phyloP scores from a whole-genome alignment of 2,797 vertebrate species.

The Myotis vivesi region DNA sequence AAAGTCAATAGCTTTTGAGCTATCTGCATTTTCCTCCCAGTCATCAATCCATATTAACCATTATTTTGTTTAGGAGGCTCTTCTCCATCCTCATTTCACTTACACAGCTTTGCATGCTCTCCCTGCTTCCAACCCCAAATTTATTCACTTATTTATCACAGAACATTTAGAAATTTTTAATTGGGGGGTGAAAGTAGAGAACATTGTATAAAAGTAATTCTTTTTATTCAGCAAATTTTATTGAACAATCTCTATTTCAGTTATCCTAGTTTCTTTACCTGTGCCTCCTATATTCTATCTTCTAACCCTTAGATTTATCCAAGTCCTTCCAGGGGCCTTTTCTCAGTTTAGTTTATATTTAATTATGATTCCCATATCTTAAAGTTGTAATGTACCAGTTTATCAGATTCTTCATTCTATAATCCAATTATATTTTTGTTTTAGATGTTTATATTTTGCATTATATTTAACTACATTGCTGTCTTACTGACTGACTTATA shows the following conservation, averaged over 20 bases:
- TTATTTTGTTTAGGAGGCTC: conserved; percentile 10
- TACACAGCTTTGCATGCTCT: neutral
- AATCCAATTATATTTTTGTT: neutral
- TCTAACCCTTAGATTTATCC: conserved; percentile 37
- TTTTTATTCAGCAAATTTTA: conserved; percentile 20
- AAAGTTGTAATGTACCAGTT: neutral
- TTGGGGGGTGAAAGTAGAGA: neutral
- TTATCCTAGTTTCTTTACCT: conserved; percentile 16
- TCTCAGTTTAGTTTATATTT: conserved; percentile 14
- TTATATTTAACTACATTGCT: conserved; percentile 35
- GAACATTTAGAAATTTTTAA: conserved; percentile 29
- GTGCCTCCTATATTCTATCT: neutral
- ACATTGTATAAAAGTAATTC: neutral
- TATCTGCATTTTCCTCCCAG: neutral
- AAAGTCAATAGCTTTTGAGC: conserved; percentile 16
- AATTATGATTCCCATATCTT: conserved; percentile 7
- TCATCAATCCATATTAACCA: neutral
- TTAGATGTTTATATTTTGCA: neutral
- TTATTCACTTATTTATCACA: neutral
- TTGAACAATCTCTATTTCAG: neutral
- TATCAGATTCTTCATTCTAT: conserved; percentile 39
- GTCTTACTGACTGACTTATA: conserved; percentile 25
- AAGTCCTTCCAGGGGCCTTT: conserved; percentile 24
- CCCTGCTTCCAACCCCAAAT: neutral
- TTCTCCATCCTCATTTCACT: neutral